Evolutionary conservation across 2,797 vertebrate species (phyloP), one percentile per base, ranked within the genome.

Genomic region (Melanitta fusca): DNA sequence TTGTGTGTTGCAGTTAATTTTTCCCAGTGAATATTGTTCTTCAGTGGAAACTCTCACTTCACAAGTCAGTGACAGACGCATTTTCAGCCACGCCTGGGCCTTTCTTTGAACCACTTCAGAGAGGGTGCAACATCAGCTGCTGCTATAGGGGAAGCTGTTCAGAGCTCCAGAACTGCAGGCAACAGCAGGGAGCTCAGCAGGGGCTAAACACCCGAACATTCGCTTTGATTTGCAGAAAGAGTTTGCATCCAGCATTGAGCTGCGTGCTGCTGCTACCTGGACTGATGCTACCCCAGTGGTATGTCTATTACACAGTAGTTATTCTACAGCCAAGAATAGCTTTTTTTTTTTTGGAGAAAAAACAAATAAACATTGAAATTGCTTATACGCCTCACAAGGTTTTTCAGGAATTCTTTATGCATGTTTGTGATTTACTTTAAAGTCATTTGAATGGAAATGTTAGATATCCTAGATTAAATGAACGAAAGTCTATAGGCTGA

Each of bases 81-180:
- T 96, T 89, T 94, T 64, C 51, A 58, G 36, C 64, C 53, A 58
- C 45, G 49, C 53, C 30, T 71, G 16, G 53, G 45, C 57, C 84
- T 91, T 86, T 62, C 90, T 93, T 77, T 91, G 75, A 94, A 82
- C n/a, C n/a, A 8, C 81, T 80, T 64, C 85, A 66, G 79, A 89
- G 32, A 85, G 57, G 49, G 36, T 92, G 43, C 61, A 69, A 11
- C 51, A 13, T 73, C 61, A 91, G 72, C 68, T 85, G 74, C 85
- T 77, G 79, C 66, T 93, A 8, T 74, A 93, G 1, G 68, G 41
- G 77, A 1, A 0, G 70, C 71, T 94, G 36, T 68, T 94, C 47
- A 25, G 53, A 71, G 78, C 34, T 91, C 73, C 53, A 34, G 57
- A 97, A 69, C 86, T 82, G 84, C 71, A 45, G 83, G 74, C 81